phyloP scores from a whole-genome alignment of 1,140 invertebrate genomes.

The Metaphire vulgaris region DNA sequence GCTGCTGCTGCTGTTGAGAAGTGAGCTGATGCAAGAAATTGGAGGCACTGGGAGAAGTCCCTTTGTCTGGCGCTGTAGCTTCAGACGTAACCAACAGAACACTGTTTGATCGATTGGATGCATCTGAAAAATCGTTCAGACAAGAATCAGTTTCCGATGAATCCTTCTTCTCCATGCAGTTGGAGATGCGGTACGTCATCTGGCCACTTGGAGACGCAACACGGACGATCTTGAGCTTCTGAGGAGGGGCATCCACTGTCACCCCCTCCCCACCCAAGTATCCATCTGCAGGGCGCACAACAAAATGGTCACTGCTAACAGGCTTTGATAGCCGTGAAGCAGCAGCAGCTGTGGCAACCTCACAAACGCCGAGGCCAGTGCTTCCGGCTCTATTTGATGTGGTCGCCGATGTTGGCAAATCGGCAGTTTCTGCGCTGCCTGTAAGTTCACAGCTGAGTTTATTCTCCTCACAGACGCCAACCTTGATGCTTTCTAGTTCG shows the following conservation, averaged over 20 bases:
- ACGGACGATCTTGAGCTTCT: slow-evolving; percentile 16
- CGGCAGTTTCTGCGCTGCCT: neutral
- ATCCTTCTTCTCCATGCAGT: neutral
- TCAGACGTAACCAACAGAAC: neutral
- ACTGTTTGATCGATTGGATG: neutral
- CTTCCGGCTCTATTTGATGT: neutral
- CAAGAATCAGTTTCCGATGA: neutral
- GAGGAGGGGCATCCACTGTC: neutral
- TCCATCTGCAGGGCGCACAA: neutral
- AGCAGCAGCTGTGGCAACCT: neutral
- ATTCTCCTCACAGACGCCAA: neutral
- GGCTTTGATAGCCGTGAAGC: no score
- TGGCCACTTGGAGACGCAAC: slow-evolving; percentile 16
- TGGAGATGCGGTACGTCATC: slow-evolving; percentile 7
- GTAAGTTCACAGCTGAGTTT: neutral
- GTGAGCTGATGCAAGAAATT: no score
- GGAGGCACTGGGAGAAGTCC: neutral
- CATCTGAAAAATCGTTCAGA: neutral
- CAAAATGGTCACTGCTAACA: neutral
- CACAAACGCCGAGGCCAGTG: neutral
- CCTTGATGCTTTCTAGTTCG: neutral
- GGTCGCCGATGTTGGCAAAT: neutral
- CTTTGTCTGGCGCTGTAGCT: neutral
- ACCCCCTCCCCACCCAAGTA: no score
- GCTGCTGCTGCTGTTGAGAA: slow-evolving; percentile 3